Evolutionary conservation across 2,797 vertebrate species (phyloP).

Genomic region (Lycodopsis pacificus): DNA sequence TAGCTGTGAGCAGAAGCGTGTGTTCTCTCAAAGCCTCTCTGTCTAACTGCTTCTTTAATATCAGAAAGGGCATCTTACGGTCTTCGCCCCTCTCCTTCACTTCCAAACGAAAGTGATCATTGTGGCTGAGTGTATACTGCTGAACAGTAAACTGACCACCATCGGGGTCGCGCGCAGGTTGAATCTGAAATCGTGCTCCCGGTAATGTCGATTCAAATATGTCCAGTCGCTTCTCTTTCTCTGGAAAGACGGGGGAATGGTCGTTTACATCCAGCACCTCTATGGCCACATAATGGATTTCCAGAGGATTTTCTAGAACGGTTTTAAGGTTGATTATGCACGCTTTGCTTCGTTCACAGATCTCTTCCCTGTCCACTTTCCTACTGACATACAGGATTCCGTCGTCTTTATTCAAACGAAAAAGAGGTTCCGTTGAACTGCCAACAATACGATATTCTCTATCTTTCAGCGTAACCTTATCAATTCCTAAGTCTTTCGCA

Average conservation of each 20-base stretch:
- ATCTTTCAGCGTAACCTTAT: slow-evolving; percentile 38
- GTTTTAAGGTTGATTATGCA: slow-evolving; percentile 80
- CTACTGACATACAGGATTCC: slow-evolving; percentile 70
- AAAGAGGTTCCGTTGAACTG: slow-evolving; percentile 48
- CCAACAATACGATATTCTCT: slow-evolving; percentile 64
- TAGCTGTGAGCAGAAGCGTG: slow-evolving; percentile 52
- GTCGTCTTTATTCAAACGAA: slow-evolving; percentile 49
- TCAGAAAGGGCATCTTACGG: slow-evolving; percentile 54
- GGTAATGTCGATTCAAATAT: slow-evolving; percentile 63
- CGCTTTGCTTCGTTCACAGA: slow-evolving; percentile 66
- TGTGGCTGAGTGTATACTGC: slow-evolving; percentile 65
- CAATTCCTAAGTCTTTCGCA: slow-evolving; percentile 66
- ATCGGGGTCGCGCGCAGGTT: slow-evolving; percentile 66
- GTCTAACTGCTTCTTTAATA: slow-evolving; percentile 68
- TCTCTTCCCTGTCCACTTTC: slow-evolving; percentile 79
- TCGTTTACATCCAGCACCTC: slow-evolving; percentile 76
- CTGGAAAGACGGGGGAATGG: slow-evolving; percentile 66
- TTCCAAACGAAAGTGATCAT: slow-evolving; percentile 70
- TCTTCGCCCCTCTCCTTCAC: slow-evolving; percentile 59
- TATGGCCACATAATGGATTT: slow-evolving; percentile 68
- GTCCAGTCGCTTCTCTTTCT: slow-evolving; percentile 56
- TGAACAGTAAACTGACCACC: slow-evolving; percentile 61
- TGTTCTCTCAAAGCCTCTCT: slow-evolving; percentile 47
- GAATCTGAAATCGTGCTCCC: slow-evolving; percentile 63
- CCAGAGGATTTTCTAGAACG: slow-evolving; percentile 71